These are phyloP conservation scores for Fregetta grallaria DNA, from an alignment of 2,113 vertebrate species.

Conservation along the genomic window DNA sequence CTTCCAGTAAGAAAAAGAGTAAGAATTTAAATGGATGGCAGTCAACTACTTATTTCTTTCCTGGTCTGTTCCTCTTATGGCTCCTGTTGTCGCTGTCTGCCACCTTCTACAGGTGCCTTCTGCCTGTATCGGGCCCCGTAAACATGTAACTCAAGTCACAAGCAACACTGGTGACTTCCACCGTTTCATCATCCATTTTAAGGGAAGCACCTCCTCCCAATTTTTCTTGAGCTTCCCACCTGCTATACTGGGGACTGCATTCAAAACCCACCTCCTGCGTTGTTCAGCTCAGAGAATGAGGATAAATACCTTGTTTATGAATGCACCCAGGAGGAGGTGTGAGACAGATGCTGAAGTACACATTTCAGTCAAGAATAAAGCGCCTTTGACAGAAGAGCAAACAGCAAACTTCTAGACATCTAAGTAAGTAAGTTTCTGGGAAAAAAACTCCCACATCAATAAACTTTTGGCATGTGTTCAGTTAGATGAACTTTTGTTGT, in stretches of 20 bases:
- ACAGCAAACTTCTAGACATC: too few species aligned
- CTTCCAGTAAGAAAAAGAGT: not conserved
- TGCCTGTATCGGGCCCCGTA: too few species aligned
- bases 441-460: fast-evolving
- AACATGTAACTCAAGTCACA: fast-evolving
- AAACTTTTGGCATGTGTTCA: not conserved
- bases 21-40: not conserved
- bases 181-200: fast-evolving
- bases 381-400: too few species aligned
- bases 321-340: not conserved
- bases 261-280: fast-evolving
- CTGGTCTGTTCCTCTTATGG: not conserved
- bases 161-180: not conserved
- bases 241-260: not conserved
- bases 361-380: not conserved
- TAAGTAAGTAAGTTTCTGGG: not conserved
- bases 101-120: fast-evolving
- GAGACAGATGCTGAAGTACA: fast-evolving
- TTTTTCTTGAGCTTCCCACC: not conserved
- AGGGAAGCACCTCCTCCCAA: not conserved
- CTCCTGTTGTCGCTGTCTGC: not conserved
- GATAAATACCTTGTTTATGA: fast-evolving
- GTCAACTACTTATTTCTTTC: fast-evolving
- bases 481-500: not conserved
- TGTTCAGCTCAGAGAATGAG: not conserved